Evolutionary conservation across 1,140 invertebrate species (phyloP).

Genomic region (Diachasmimorpha longicaudata): DNA sequence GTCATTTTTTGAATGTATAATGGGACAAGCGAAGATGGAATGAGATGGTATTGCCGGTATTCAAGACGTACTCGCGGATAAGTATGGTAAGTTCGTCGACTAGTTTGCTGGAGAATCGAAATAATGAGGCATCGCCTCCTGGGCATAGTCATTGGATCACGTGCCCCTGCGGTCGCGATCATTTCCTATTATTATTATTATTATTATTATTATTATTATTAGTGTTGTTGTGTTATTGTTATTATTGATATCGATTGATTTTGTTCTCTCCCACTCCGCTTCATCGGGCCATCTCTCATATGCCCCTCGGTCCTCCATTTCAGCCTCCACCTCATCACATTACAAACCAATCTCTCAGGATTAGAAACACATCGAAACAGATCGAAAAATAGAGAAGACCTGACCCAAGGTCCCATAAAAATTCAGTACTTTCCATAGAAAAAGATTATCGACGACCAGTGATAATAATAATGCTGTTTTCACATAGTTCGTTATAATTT

Average conservation of each 20-base stretch:
- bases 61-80: constrained; percentile 6
- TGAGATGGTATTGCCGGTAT: constrained; percentile 20
- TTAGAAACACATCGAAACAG: constrained; percentile 19
- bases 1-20: constrained; percentile 1
- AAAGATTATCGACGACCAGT: constrained; percentile 23
- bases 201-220: constrained; percentile 52
- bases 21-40: constrained; percentile 4
- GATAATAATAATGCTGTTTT: constrained; percentile 19
- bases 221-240: no score
- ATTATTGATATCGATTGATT: constrained; percentile 52
- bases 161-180: constrained; percentile 57
- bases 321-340: constrained; percentile 4
- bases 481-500: constrained; percentile 11
- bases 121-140: constrained; percentile 56
- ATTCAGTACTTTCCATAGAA: constrained; percentile 33
- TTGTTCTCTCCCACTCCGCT: neutral
- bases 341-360: neutral
- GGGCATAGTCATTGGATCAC: constrained; percentile 58
- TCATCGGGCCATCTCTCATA: neutral
- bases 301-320: constrained; percentile 15
- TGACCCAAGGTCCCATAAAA: constrained; percentile 13
- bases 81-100: constrained; percentile 28
- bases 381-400: constrained; percentile 24
- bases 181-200: constrained; percentile 57
- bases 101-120: constrained; percentile 56